phyloP scores from a whole-genome alignment of 2,888 invertebrate genomes.

The Deroplatys truncata region DNA sequence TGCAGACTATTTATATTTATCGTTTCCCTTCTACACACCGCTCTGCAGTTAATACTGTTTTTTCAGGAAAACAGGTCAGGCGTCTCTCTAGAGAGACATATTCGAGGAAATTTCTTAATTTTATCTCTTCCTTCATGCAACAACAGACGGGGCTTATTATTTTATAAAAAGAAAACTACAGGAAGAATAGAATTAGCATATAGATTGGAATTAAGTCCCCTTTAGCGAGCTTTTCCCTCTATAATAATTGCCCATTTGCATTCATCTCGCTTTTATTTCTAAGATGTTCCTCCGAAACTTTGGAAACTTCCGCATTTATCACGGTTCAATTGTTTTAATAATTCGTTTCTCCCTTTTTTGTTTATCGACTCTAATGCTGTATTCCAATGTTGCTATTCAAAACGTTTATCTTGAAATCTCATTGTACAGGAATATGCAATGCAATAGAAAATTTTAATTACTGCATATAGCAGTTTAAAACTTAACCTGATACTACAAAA shows the following conservation, averaged over 20 bases:
- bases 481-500: too few relatives aligned
- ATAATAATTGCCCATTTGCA: not conserved
- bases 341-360: not conserved
- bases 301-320: not conserved
- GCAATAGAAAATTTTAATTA: too few relatives aligned
- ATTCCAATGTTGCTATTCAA: too few relatives aligned
- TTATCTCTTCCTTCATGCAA: not conserved
- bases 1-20: not conserved
- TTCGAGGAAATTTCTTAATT: not conserved
- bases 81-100: not conserved
- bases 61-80: not conserved
- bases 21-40: not conserved
- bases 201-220: not conserved
- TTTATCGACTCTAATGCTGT: too few relatives aligned
- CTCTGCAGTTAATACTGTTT: not conserved
- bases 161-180: not conserved
- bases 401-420: too few relatives aligned
- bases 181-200: not conserved
- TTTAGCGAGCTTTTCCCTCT: not conserved
- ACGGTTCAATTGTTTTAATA: not conserved
- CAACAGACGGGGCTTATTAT: not conserved
- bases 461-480: too few relatives aligned
- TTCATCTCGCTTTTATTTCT: not conserved
- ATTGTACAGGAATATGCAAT: too few relatives aligned
- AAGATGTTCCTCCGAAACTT: not conserved